phyloP scores from a whole-genome alignment of 2,797 vertebrate genomes.

The Dendrocincla fuliginosa region DNA sequence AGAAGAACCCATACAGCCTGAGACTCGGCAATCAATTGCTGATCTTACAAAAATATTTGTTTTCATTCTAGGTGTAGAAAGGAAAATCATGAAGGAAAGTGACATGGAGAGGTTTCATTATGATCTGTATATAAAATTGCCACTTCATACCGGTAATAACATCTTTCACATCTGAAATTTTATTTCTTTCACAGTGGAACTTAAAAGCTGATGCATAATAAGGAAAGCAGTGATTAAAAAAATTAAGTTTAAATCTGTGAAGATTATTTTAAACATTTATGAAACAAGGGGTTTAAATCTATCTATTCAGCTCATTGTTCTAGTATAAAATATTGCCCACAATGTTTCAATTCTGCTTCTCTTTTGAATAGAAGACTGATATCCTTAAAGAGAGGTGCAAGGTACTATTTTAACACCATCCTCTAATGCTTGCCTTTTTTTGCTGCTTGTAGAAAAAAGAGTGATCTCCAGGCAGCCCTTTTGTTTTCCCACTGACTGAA shows the following conservation, averaged over 20 bases:
- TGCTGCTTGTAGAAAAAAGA: not conserved
- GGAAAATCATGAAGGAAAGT: not conserved
- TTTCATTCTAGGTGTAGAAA: not conserved
- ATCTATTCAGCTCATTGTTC: not conserved
- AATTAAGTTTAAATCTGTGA: not conserved
- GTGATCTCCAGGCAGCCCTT: not conserved
- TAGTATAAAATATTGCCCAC: constrained; percentile 19
- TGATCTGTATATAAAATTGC: not conserved
- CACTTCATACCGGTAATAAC: not conserved
- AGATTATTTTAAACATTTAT: constrained; percentile 3
- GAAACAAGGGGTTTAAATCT: not conserved
- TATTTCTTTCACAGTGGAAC: not conserved
- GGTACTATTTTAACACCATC: not conserved
- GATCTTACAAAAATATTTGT: not conserved
- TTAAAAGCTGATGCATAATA: not conserved
- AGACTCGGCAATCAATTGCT: not conserved
- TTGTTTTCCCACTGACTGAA: not conserved
- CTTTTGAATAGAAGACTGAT: not conserved
- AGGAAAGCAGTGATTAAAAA: not conserved
- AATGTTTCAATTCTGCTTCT: constrained; percentile 12
- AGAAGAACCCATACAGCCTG: not conserved
- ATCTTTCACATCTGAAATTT: not conserved
- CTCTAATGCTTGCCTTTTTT: not conserved
- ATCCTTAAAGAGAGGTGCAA: not conserved
- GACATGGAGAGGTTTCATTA: not conserved